Evolutionary conservation across 1,140 invertebrate species (phyloP), one percentile per base, ranked within the genome.

Genomic region (Melitaea cinxia): DNA sequence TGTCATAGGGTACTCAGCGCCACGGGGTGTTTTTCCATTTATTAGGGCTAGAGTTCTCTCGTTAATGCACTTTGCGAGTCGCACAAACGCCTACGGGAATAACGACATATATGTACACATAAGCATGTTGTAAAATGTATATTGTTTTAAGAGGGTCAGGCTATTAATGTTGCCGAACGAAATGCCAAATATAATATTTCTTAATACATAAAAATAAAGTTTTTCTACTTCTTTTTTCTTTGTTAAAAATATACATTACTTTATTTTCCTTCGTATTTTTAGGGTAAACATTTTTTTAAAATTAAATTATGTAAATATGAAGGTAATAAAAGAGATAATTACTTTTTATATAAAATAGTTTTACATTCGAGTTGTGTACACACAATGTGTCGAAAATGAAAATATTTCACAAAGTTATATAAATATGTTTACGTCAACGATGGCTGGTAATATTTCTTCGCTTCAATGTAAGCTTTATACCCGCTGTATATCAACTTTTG

Each of bases 51-150:
- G 69, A 70, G 63, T 70, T 69, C 60, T 70, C 65, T 72, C 75
- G 76, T 73, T 84, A 84, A 82, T 84, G 82, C 78, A 82, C 75
- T 82, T 80, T 75, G 64, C 68, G 67, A 70, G 73, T 78, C 58
- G 54, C 53, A 65, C 59, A 61, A 52, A 65, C 47, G 65, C 70
- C 70, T 68, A 65, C 65, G 65, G 70, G 58, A 28, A 45, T 58
- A 68, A 72, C 65, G 54, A 58, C 63, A 26, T n/a, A n/a, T n/a
- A n/a, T n/a, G n/a, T n/a, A n/a, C 53, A 45, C 14, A 50, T 50
- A 53, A 58, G 35, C 10, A 39, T 23, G 23, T 26, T 64, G 53
- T 58, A 19, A 37, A 35, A 39, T 56, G 28, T 57, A 42, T 21
- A 39, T 57, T 50, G 30, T 65, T 26, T 65, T 60, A 60, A 50